These are phyloP conservation scores for Macrobrachium nipponense DNA, from an alignment of 1,140 invertebrate species.

Conservation along the genomic window DNA sequence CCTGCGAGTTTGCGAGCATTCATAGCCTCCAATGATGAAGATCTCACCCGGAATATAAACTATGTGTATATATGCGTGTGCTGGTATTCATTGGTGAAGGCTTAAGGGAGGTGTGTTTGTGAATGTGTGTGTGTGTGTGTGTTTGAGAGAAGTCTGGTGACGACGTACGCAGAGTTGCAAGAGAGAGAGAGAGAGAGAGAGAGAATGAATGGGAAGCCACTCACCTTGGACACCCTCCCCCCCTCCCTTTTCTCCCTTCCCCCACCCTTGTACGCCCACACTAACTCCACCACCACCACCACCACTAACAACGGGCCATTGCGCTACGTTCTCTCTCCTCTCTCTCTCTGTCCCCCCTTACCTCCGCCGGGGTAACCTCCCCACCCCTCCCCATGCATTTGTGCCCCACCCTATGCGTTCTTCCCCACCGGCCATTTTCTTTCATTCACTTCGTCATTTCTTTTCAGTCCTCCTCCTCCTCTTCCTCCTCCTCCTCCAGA, in stretches of 20 bases:
- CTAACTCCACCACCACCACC: too few species aligned
- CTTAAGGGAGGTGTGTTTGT: too few species aligned
- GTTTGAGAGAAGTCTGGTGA: not conserved
- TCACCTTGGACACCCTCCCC: not conserved
- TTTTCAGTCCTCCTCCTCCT: not conserved
- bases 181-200: slow-evolving; percentile 25
- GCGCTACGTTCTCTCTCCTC: slow-evolving; percentile 10
- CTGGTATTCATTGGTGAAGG: too few species aligned
- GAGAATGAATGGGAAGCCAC: slow-evolving; percentile 17
- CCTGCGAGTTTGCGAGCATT: too few species aligned
- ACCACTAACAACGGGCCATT: too few species aligned
- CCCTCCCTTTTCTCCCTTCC: slow-evolving; percentile 2
- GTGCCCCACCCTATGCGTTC: not conserved
- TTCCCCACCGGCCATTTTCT: not conserved
- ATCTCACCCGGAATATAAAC: too few species aligned
- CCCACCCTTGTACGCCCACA: not conserved
- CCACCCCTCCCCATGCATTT: not conserved
- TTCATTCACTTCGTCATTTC: not conserved
- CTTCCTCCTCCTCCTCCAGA: not conserved
- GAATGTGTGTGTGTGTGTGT: too few species aligned
- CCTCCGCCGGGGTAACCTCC: not conserved
- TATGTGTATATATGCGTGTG: too few species aligned
- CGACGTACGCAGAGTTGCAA: not conserved
- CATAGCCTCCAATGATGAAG: too few species aligned
- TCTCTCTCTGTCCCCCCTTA: slow-evolving; percentile 11